Evolutionary conservation across 2,113 vertebrate genomes (phyloP).

Genomic region (Lasiurus borealis): DNA sequence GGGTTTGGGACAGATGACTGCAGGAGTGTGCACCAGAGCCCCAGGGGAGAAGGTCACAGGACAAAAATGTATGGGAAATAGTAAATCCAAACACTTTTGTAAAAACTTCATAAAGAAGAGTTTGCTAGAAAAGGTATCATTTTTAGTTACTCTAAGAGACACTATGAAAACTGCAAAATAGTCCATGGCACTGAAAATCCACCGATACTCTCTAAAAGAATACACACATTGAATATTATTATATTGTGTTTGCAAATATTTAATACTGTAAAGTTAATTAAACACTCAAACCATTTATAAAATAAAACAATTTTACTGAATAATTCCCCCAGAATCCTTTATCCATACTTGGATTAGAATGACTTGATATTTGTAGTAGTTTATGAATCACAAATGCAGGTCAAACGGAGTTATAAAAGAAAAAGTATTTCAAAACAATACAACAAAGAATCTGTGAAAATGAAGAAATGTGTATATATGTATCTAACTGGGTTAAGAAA

Average conservation of each 20-base stretch:
- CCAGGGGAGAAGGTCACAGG: background rate
- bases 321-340: background rate
- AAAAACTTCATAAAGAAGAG: background rate
- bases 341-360: background rate
- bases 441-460: background rate
- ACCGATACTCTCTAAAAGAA: background rate
- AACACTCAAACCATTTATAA: conserved; percentile 19
- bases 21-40: background rate
- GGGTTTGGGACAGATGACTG: background rate
- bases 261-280: background rate
- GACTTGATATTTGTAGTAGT: background rate
- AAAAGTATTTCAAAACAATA: conserved; percentile 43
- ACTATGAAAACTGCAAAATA: background rate
- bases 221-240: background rate
- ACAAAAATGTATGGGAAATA: background rate
- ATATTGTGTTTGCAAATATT: background rate
- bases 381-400: conserved; percentile 1
- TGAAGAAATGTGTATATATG: background rate
- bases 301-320: background rate
- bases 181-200: background rate
- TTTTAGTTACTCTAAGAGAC: background rate
- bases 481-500: background rate
- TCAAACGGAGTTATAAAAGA: conserved; percentile 43
- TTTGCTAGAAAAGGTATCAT: background rate
- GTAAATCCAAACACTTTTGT: background rate